Percentiles rank a stretch among this genome's conserved stretches.
phyloP scores from a whole-genome alignment of 1,140 invertebrate species.

The Dendrolimus punctatus region DNA sequence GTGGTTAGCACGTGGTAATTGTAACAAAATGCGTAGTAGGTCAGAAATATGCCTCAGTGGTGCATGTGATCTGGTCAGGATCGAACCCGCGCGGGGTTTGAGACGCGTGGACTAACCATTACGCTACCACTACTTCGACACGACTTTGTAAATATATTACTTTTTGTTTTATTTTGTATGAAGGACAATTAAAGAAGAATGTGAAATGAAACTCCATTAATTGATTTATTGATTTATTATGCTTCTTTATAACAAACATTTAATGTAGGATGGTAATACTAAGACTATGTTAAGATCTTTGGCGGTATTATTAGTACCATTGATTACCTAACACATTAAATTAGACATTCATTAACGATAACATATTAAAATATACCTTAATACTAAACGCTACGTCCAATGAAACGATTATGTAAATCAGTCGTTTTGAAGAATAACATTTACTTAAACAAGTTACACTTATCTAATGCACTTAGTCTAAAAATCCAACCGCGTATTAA shows the following conservation, averaged over 20 bases:
- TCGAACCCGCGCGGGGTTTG: too few species aligned
- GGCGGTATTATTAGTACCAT: neutral
- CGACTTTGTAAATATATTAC: too few species aligned
- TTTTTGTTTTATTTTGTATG: too few species aligned
- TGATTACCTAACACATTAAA: slow-evolving; percentile 6
- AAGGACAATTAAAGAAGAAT: too few species aligned
- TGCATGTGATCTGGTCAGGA: too few species aligned
- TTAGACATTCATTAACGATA: slow-evolving; percentile 12
- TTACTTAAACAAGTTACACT: slow-evolving; percentile 25
- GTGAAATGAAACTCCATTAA: slow-evolving; percentile 17
- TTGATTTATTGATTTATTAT: slow-evolving; percentile 23
- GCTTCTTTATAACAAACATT: slow-evolving; percentile 45
- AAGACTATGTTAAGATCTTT: slow-evolving; percentile 24
- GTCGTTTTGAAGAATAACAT: slow-evolving; percentile 54
- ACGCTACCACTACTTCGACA: too few species aligned
- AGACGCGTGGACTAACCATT: too few species aligned
- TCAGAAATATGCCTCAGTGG: too few species aligned
- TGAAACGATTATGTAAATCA: slow-evolving; percentile 62
- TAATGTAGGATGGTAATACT: slow-evolving; percentile 31
- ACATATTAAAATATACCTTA: slow-evolving; percentile 41
- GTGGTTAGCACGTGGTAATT: too few species aligned
- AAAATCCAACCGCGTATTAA: slow-evolving; percentile 1
- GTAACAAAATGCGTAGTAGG: too few species aligned
- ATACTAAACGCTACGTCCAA: slow-evolving; percentile 36
- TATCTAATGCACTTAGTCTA: neutral